Base-by-base conservation (phyloP, 2,113 vertebrate species). In the Tetraodon nigroviridis region DNA sequence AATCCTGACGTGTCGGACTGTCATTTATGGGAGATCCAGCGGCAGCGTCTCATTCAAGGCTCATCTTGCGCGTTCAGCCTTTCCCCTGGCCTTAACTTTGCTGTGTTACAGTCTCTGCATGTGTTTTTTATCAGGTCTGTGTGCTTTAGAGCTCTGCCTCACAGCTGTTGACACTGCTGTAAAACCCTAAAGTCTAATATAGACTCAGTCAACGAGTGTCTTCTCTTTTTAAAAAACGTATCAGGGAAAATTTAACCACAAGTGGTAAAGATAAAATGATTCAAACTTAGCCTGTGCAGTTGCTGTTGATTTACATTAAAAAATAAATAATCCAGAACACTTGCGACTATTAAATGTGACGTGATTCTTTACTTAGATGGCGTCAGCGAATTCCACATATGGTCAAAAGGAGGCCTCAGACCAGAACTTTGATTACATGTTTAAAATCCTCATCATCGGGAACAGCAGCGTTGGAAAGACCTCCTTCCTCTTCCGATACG, bases 361-460 rank as follows among this genome's bases (percentile, higher is more conserved):
- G 2, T 57, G 6, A 51, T 0, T 58, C 62, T 51, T 27, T 72
- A 18, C 37, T 18, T 85, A 97, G 94, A 98, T 98, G 96, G 96
- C 95, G 32, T 97, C 94, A 0, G 95, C 93, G 78, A 96, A 93
- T 66, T 92, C 97, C 62, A 90, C 94, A 62, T 95, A 94, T 10
- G 95, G 95, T 69, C 89, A 91, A 53, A 93, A 94, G 71, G 93
- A 95, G 51, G 89, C 92, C 0, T 88, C 93, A 0, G 94, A 96
- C 83, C 94, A 96, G 87, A 96, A 94, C 79, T 96, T 96, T 44
- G 94, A 96, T 79, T 96, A 93, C 79, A 96, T 96, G 94, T 95
- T 96, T 75, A 96, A 96, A 79, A 89, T 96, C 54, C 87, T 96
- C 14, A 91, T 94, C 58, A 95, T 95, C 0, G 94, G 94, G 4